Percentiles rank a stretch among this genome's conserved stretches.
These are phyloP conservation scores for Anabas testudineus DNA, from an alignment of 2,797 vertebrate genomes.

Conservation along the genomic window DNA sequence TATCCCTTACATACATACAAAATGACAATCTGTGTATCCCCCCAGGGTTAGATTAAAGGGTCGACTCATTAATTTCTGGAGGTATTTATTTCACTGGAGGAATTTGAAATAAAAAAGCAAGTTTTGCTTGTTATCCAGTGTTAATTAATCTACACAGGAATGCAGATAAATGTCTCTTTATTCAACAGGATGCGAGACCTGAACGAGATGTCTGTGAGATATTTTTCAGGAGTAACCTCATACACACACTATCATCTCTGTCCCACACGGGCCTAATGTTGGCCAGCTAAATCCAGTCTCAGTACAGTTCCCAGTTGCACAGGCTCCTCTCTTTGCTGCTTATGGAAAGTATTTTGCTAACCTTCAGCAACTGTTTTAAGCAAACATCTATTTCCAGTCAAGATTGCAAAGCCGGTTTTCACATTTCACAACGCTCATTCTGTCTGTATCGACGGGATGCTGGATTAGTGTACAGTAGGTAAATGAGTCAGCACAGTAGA, in stretches of 20 bases:
- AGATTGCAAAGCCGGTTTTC: conserved; percentile 58
- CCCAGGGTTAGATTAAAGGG: conserved; percentile 5
- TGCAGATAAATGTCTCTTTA: conserved; percentile 36
- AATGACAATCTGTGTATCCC: not conserved
- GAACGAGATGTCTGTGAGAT: conserved; percentile 50
- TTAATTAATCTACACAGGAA: conserved; percentile 20
- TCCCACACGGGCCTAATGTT: conserved; percentile 29
- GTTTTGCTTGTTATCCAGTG: conserved; percentile 1
- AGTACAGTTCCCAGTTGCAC: conserved; percentile 47
- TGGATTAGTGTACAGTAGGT: conserved; percentile 22
- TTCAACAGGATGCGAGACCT: conserved; percentile 9
- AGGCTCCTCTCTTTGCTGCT: conserved; percentile 64
- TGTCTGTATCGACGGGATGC: conserved; percentile 71
- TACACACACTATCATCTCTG: conserved; percentile 69
- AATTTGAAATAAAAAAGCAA: conserved; percentile 14
- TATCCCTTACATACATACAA: not conserved
- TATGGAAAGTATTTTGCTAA: conserved; percentile 76
- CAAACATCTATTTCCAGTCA: conserved; percentile 78
- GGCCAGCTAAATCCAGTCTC: conserved; percentile 59
- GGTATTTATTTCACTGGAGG: conserved; percentile 8
- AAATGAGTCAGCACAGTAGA: conserved; percentile 45
- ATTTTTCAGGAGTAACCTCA: conserved; percentile 54
- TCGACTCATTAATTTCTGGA: not conserved
- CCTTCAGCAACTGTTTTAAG: conserved; percentile 73
- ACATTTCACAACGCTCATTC: conserved; percentile 64